phyloP scores from a whole-genome alignment of 2,797 vertebrate species.

The Phrynocephalus vlangalii region DNA sequence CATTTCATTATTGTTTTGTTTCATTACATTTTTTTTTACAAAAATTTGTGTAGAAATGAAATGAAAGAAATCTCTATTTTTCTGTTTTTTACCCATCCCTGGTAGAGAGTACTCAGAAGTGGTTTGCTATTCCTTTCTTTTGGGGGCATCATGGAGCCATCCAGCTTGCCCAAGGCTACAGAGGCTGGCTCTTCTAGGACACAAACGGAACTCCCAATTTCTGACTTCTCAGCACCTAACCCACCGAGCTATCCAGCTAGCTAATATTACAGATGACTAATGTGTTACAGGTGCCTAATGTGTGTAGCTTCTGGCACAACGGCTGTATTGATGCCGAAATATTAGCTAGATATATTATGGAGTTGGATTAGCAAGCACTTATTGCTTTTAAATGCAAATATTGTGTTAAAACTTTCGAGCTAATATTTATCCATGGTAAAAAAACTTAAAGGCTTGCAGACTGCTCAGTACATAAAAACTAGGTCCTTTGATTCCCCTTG shows the following conservation, averaged over 20 bases:
- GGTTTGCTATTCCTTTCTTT: too few species aligned
- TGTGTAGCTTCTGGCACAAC: neutral
- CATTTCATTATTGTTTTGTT: too few species aligned
- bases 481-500: neutral
- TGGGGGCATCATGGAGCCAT: too few species aligned
- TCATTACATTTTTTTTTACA: too few species aligned
- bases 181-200: too few species aligned
- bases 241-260: neutral
- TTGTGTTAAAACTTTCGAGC: conserved; percentile 30
- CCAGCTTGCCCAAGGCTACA: too few species aligned
- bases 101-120: neutral
- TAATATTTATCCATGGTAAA: conserved; percentile 52
- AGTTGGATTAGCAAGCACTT: conserved; percentile 6
- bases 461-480: neutral
- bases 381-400: conserved; percentile 7
- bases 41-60: too few species aligned
- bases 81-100: too few species aligned
- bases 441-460: neutral
- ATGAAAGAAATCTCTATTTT: too few species aligned
- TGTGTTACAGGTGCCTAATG: neutral
- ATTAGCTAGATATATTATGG: conserved; percentile 37
- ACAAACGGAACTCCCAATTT: too few species aligned
- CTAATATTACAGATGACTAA: conserved; percentile 12
- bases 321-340: conserved; percentile 22
- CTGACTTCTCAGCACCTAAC: too few species aligned